Conservation (phyloP, 2,888 invertebrate species). For the Alentia gelatinosa region DNA sequence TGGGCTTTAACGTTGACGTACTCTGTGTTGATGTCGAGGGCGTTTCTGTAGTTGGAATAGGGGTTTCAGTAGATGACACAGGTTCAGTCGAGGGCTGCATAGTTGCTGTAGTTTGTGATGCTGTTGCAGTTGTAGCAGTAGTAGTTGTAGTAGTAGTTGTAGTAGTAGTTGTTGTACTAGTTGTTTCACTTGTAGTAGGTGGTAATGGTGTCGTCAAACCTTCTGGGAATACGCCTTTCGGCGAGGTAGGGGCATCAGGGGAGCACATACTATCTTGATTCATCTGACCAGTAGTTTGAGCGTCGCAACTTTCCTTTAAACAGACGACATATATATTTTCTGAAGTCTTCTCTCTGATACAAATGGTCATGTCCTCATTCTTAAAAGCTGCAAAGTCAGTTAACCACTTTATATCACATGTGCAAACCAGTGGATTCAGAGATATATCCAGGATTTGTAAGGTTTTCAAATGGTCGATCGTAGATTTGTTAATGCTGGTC, state of each 20-base stretch:
- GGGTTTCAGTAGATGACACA: no score
- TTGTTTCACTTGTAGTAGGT: neutral
- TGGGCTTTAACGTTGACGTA: neutral
- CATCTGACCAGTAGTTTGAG: neutral
- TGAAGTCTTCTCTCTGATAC: neutral
- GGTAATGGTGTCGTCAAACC: neutral
- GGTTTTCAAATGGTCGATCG: neutral
- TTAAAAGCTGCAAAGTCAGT: neutral
- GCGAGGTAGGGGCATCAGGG: neutral
- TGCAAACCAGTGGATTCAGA: neutral
- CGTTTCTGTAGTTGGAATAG: neutral
- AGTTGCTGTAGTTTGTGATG: neutral
- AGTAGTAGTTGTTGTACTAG: neutral
- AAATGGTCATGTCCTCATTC: constrained; percentile 12
- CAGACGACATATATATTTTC: constrained; percentile 5
- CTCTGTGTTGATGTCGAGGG: neutral
- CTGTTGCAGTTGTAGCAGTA: neutral
- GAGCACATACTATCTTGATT: neutral
- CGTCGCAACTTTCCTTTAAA: neutral
- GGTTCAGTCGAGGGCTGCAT: no score
- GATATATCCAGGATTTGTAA: neutral
- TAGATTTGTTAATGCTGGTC: neutral
- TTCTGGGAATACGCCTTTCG: neutral
- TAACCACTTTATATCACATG: neutral
- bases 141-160: neutral